phyloP scores from a whole-genome alignment of 2,888 invertebrate species.

The Macrophya alboannulata region DNA sequence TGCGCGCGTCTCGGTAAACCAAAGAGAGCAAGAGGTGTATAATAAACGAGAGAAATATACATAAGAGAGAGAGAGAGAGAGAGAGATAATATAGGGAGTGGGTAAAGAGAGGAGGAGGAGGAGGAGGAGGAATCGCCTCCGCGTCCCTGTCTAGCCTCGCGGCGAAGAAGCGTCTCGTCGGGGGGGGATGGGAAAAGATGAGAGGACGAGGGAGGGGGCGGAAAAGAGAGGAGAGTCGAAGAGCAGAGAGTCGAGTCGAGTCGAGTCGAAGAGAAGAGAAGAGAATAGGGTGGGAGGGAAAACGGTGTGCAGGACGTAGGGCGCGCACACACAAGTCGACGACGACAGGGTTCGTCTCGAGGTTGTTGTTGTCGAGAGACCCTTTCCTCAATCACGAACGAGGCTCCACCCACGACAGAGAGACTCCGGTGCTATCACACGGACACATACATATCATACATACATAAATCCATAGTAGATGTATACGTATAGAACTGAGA shows the following conservation, averaged over 20 bases:
- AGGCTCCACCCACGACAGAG: conserved; percentile 72
- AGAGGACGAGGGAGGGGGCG: conserved; percentile 39
- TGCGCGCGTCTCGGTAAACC: conserved; percentile 48
- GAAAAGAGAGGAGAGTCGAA: conserved; percentile 40
- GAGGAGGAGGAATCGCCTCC: conserved; percentile 12
- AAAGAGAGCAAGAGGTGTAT: conserved; percentile 40
- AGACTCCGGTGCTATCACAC: conserved; percentile 36
- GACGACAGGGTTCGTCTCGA: conserved; percentile 56
- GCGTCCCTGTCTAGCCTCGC: conserved; percentile 49
- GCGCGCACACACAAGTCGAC: conserved; percentile 63
- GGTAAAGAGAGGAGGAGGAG: not conserved
- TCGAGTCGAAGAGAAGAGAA: not conserved
- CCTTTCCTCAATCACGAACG: conserved; percentile 68
- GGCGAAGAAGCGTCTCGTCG: conserved; percentile 52
- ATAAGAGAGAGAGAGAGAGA: not conserved
- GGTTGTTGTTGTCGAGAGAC: conserved; percentile 60
- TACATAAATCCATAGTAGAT: not conserved
- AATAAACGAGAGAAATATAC: conserved; percentile 34
- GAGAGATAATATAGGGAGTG: not conserved
- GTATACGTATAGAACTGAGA: conserved; percentile 9
- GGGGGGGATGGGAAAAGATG: conserved; percentile 43
- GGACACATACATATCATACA: not conserved
- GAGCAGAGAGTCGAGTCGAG: conserved; percentile 4
- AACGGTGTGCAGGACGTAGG: conserved; percentile 47
- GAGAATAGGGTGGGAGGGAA: conserved; percentile 18